Evolutionary conservation across 2,113 vertebrate species (phyloP).

Genomic region (Dasypus novemcinctus): DNA sequence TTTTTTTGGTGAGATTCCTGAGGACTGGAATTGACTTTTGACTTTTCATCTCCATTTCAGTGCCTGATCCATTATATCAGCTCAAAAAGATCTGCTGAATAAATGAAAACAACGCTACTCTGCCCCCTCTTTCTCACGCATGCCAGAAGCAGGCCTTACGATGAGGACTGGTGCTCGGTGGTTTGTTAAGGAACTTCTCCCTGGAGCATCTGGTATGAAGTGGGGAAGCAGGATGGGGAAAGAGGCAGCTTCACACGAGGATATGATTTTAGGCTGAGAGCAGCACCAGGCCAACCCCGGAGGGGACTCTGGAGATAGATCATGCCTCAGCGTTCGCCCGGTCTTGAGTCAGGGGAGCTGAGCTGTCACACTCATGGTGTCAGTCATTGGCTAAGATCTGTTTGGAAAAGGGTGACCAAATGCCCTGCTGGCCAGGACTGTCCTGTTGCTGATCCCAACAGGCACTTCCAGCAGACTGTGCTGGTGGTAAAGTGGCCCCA

Average conservation of each 20-base stretch:
- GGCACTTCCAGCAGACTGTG: neutral
- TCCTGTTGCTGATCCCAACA: neutral
- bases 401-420: neutral
- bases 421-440: neutral
- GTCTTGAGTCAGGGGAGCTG: neutral
- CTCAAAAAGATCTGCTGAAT: neutral
- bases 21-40: neutral
- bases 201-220: neutral
- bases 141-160: neutral
- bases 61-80: neutral
- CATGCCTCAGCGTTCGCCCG: neutral
- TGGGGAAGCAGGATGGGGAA: neutral
- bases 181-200: neutral
- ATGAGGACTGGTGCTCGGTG: neutral
- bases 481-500: neutral
- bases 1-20: neutral
- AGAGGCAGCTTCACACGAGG: neutral
- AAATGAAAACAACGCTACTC: neutral
- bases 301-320: neutral
- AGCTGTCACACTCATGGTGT: neutral
- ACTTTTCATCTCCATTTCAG: neutral
- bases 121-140: neutral
- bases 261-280: neutral
- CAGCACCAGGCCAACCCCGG: neutral
- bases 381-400: neutral